These are phyloP conservation scores for Forbesichthys papilliferus DNA, from an alignment of 2,113 vertebrate genomes.

Conservation along the genomic window DNA sequence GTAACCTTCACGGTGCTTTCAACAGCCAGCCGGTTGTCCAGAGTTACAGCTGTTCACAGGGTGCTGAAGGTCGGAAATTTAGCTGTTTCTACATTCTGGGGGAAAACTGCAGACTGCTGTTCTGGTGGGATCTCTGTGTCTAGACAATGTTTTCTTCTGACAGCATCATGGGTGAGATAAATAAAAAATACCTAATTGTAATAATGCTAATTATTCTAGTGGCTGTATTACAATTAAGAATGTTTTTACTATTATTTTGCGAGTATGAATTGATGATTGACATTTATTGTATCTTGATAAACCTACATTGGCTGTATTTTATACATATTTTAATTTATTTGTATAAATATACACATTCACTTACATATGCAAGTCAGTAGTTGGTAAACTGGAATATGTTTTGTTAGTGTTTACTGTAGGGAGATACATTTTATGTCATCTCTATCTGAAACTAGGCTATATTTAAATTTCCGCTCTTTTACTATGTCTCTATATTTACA, in stretches of 20 bases:
- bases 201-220: background rate
- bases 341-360: background rate
- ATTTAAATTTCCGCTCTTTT: constrained; percentile 26
- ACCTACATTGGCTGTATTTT: too few relatives aligned
- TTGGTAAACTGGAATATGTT: too few relatives aligned
- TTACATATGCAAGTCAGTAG: too few relatives aligned
- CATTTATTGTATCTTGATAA: too few relatives aligned
- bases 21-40: constrained; percentile 32
- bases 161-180: constrained; percentile 71
- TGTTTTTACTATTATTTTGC: background rate
- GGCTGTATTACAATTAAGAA: background rate
- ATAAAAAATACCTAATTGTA: background rate
- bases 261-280: background rate
- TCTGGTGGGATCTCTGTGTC: constrained; percentile 28
- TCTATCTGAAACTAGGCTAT: constrained; percentile 16
- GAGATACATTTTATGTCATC: constrained; percentile 21
- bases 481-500: constrained; percentile 63
- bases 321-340: background rate
- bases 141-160: constrained; percentile 17
- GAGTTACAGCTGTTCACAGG: constrained; percentile 60
- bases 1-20: constrained; percentile 69
- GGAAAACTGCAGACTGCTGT: constrained; percentile 24
- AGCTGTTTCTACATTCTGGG: constrained; percentile 8
- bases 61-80: constrained; percentile 71
- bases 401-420: background rate